These are phyloP conservation scores for Yponomeuta plumbellus DNA, from an alignment of 2,888 invertebrate genomes.

Conservation along the genomic window DNA sequence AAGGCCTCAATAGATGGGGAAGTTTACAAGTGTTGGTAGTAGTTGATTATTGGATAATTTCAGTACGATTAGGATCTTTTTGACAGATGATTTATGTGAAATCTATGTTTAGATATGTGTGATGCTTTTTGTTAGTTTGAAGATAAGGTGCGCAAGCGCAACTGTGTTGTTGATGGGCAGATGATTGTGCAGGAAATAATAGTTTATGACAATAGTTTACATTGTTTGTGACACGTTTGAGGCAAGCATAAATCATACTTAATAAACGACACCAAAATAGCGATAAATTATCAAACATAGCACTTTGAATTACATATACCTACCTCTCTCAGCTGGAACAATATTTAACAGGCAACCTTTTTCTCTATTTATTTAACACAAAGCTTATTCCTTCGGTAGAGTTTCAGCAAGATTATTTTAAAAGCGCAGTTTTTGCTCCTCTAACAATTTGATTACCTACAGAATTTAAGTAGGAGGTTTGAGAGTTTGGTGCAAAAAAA, in stretches of 20 bases:
- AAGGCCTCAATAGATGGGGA: background rate
- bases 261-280: background rate
- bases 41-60: conserved; percentile 73
- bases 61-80: conserved; percentile 54
- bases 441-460: no score
- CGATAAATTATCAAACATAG: no score
- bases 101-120: background rate
- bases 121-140: background rate
- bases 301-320: no score
- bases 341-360: no score
- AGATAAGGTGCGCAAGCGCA: background rate
- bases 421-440: no score
- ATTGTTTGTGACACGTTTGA: background rate
- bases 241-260: background rate
- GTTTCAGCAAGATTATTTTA: no score
- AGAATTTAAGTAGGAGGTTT: no score
- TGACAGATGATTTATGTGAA: conserved; percentile 1
- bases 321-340: no score
- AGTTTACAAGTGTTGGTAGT: background rate
- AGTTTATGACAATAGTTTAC: background rate
- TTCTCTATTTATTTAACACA: no score
- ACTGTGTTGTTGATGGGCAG: background rate
- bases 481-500: no score
- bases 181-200: background rate
- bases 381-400: no score